These are phyloP conservation scores for Carettochelys insculpta DNA, from an alignment of 2,113 vertebrate genomes.

Conservation along the genomic window DNA sequence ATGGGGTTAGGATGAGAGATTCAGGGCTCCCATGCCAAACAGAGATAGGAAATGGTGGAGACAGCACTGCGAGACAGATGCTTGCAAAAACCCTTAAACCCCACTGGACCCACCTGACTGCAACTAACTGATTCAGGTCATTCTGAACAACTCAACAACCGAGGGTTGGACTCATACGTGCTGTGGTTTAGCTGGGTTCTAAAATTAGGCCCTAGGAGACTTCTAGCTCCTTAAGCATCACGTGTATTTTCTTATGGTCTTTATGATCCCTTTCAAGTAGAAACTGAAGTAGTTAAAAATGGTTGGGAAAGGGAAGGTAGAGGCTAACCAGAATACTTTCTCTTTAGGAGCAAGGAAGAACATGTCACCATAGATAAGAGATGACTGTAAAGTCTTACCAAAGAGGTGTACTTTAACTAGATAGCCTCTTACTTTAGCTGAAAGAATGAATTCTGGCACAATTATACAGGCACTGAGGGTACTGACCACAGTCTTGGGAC, in stretches of 20 bases:
- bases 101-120: no score
- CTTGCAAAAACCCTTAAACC: no score
- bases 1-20: background rate
- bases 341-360: background rate
- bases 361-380: background rate
- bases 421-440: background rate
- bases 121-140: no score
- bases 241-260: background rate
- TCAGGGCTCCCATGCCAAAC: background rate
- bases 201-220: background rate
- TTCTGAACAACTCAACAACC: background rate
- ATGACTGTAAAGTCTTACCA: rapidly evolving
- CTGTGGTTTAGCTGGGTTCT: background rate
- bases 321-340: background rate
- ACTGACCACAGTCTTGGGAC: slow-evolving; percentile 79
- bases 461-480: background rate
- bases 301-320: background rate
- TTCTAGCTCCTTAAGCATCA: background rate
- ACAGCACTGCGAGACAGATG: background rate
- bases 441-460: background rate
- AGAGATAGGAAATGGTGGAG: background rate
- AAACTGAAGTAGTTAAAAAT: background rate
- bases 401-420: background rate
- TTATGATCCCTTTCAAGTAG: background rate
- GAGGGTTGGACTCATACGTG: background rate